Evolutionary conservation across 1,140 invertebrate genomes (phyloP), one percentile per base, ranked within the genome.

Genomic region (Trichonephila clavata): DNA sequence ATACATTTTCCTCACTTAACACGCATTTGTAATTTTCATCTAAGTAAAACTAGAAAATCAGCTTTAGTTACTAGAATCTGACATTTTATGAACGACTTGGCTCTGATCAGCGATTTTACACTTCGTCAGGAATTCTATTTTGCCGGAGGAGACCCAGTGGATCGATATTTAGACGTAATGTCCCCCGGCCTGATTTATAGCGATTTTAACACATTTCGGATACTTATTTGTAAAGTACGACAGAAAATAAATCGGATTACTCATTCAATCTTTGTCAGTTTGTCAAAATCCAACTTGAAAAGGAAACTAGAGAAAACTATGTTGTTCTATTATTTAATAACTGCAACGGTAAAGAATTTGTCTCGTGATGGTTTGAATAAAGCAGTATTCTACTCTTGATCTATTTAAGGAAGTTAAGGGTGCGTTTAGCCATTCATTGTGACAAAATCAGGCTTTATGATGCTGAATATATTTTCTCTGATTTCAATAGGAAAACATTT

Each of bases 41-140:
- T 14, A 18, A 20, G 14, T 16, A 77, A 16, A 77, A 32, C 20
- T 14, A 3, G 71, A 77, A 18, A 24, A 39, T 6, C 71, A 27
- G 71, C 71, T 77, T 32, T 4, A 39, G 3, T 39, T 77, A 77
- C 24, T 18, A 18, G 71, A 27, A 32, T 18, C 27, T 1, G 32
- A 27, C 27, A 50, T 77, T 77, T 60, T 32, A 57, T 50, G 83
- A 84, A 13, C 27, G 43, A 84, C 50, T 57, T 59, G 50, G 21
- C 21, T 57, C 83, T 84, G 83, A 84, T 84, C 83, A 84, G 83
- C 21, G 83, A 84, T 84, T 84, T 84, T 57, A 57, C 24, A 60
- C 83, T 57, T 84, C 50, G 83, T 21, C 57, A 84, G 59, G 83
- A 59, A 84, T 84, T 60, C 21, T 24, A 60, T 84, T 84, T 84